Evolutionary conservation across 2,888 invertebrate genomes (phyloP), one percentile per base, ranked within the genome.

Genomic region (Caprella mutica): DNA sequence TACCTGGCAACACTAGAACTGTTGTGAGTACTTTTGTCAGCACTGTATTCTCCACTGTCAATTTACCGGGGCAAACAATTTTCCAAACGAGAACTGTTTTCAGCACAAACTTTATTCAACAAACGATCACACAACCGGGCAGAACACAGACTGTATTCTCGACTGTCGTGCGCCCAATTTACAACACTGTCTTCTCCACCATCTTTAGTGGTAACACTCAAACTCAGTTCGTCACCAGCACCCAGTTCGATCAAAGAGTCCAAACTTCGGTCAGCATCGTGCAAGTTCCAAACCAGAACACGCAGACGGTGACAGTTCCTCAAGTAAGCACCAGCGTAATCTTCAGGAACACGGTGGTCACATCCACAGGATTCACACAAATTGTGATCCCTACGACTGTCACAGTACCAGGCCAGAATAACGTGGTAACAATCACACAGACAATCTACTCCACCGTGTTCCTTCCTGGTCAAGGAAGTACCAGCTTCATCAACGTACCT

Each of bases 1-100:
- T 52, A 1, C 63, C 63, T 17, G 63, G 63, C 14, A 39, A 50
- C 26, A 56, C 52, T 14, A 50, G 56, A n/a, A 55, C 59, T n/a
- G 50, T 63, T 12, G 42, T 51, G 21, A 57, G 63, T 46, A 63
- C 63, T 14, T 54, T 56, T 43, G 52, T 52, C 55, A 57, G 55
- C 40, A 61, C 61, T 23, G 42, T 55, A 27, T 57, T 52, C 48
- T 55, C 55, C 33, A 58, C 61, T n/a, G 52, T 55, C 19, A 35
- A 42, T 21, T 17, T 55, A 5, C 58, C 58, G 4, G 58, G 40
- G n/a, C 61, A 52, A 23, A 57, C 57, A n/a, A 40, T 61, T 19
- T 42, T 52, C 8, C 40, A 54, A 21, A 57, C 61, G 23, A 21
- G 30, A 17, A 50, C 48, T 27, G 46, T 61, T 5, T 33, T 46